Base-by-base conservation (phyloP, 2,113 vertebrate species). In the Carassius gibelio region DNA sequence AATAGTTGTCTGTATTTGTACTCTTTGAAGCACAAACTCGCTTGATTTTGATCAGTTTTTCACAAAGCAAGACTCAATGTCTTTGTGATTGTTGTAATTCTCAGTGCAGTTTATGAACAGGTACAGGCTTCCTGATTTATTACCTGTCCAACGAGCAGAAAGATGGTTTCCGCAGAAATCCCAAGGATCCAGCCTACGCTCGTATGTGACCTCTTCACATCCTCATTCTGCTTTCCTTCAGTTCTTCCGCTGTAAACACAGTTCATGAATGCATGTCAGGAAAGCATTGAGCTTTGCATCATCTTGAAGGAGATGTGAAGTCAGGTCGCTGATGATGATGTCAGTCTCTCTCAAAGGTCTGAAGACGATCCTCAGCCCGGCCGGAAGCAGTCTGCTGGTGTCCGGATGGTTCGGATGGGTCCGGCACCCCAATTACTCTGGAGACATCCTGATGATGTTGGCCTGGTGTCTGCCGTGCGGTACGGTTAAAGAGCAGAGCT, bases 381-480 rank as follows among this genome's bases (percentile, higher is more conserved):
- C 85, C 2, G 90, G 90, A 62, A 82, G 84, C 64, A 86, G 78
- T 59, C 89, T 91, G 42, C 66, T 91, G 78, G 90, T 90, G 38
- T 91, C 90, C 1, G 87, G 89, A 21, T 91, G 91, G 91, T 91
- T 90, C 5, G 90, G 90, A 4, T 91, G 89, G 89, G 84, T 91
- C 6, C 77, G 91, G n/a, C 91, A 91, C 71, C 91, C 91, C 3
- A 90, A 91, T 15, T 91, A 91, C 34, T 55, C 89, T 5, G 91
- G 91, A 55, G 91, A 91, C 80, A 79, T 90, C 3, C 0, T 91
- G 75, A 84, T 90, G 86, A 87, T 59, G 85, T 62, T 91, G 8
- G 86, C 90, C 81, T 91, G 90, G 90, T 78, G 80, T 59, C 84
- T 91, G 11, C 90, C 90, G 36, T 91, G 91, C 15, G 89, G 91